Evolutionary conservation across 2,113 vertebrate species (phyloP).

Genomic region (Procavia capensis): DNA sequence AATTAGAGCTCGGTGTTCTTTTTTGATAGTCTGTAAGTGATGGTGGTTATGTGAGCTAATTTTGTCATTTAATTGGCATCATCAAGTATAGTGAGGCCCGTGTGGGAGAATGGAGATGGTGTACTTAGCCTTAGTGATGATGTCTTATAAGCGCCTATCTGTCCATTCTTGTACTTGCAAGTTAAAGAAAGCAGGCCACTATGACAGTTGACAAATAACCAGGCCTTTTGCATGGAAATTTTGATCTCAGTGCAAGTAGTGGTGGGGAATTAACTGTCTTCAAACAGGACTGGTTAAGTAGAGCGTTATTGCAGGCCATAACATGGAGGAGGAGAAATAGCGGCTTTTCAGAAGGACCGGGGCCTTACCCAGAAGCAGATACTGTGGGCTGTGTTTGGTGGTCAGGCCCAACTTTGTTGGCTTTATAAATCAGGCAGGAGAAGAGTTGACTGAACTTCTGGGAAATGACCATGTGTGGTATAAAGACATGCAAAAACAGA

Average conservation of each 20-base stretch:
- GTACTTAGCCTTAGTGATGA: no score
- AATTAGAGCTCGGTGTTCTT: not conserved
- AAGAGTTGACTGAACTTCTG: not conserved
- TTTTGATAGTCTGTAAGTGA: not conserved
- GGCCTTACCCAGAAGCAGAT: no score
- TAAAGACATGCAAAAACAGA: not conserved
- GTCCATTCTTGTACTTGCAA: not conserved
- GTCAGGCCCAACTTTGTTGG: accelerated
- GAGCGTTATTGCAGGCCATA: not conserved
- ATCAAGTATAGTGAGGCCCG: not conserved
- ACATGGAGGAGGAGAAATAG: not conserved
- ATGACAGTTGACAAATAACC: not conserved
- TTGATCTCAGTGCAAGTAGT: not conserved
- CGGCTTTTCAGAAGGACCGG: not conserved
- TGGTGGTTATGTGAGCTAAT: not conserved
- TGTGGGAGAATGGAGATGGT: not conserved
- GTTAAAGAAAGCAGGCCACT: not conserved
- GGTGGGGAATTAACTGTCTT: not conserved
- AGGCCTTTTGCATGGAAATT: no score
- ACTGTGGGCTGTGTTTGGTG: not conserved
- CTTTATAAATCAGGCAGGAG: not conserved
- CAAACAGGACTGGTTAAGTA: not conserved
- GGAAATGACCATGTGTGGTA: not conserved
- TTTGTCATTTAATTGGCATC: not conserved
- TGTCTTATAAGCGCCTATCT: accelerated